Base-by-base conservation (phyloP, 2,888 invertebrate genomes). In the Argyresthia goedartella region DNA sequence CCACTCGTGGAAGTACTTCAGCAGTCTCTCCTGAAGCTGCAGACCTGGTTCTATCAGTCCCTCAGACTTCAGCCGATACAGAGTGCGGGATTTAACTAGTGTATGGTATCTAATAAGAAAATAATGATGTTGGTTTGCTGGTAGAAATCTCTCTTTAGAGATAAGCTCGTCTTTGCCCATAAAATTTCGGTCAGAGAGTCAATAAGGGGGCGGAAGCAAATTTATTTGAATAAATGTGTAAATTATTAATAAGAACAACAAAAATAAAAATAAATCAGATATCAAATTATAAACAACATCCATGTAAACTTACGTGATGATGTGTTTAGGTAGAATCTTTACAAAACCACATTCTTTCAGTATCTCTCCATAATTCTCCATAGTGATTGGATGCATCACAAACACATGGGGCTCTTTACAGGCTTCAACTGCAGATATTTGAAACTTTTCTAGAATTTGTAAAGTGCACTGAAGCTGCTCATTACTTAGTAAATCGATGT, bases 261-360 rank as follows among this genome's bases (percentile, higher is more conserved):
- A 25, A 25, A 25, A 6, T 25, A 39, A n/a, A 8, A 3, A 43
- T 36, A 4, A 1, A 45, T 44, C 14, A 25, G 4, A 4, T 44
- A 8, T 44, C 11, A 44, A 44, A 44, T 4, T 4, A 8, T 44
- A 4, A 44, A 13, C 13, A n/a, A 44, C 13, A 14, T 14, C 11
- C 3, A 16, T 1, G 15, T 33, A 13, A 43, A 41, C 49, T 62
- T 61, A 82, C 84, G 75, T 77, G 57, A 82, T 79, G 50, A 85
- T 76, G 59, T 81, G 68, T 57, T 79, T 78, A 4, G 82, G 72
- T 14, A 78, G 57, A 25, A 87, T 69, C 43, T 67, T 65, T 4
- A 87, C 59, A 54, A 91, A 90, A 13, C 90, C 89, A 64, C 90
- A 90, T 73, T 92, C 92, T 56, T 74, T 76, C 11, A 92, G 70